Evolutionary conservation across 2,113 vertebrate species (phyloP), one percentile per base, ranked within the genome.

Genomic region (Marmota monax): DNA sequence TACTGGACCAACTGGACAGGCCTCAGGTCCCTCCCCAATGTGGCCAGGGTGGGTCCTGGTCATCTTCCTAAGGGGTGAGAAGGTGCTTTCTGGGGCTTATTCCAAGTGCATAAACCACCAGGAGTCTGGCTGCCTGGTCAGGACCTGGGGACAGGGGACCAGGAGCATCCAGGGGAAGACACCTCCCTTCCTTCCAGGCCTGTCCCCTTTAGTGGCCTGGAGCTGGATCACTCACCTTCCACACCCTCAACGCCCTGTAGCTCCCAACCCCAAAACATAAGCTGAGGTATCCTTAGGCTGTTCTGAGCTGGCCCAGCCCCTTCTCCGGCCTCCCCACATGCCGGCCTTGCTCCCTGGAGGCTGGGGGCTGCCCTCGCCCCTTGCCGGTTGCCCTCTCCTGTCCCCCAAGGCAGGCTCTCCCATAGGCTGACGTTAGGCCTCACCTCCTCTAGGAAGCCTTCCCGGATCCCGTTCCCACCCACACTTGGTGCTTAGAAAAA

Each of bases 401-500:
- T 79, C 63, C 13, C 5, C 32, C 25, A 8, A n/a, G 3, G 0
- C 25, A 56, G 70, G 29, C 37, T 83, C 17, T 76, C 45, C n/a
- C 42, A 7, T 67, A 34, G 56, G 29, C 80, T 87, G 4, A 9
- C 29, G 37, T 53, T 29, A 37, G 58, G 14, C 11, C 20, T 18
- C 61, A 39, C 17, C n/a, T 58, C 65, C 22, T 72, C 83, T 34
- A 20, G 39, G 27, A 82, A 78, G 69, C 61, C 23, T 76, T 61
- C 56, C 37, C 2, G 17, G 82, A 77, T 42, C 83, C 27, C 34
- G 27, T 18, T 82, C 37, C n/a, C 23, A 42, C 27, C 56, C 14
- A 86, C 29, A 69, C 2, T n/a, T 92, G 42, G 37, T 72, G 34
- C 69, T 83, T 63, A 95, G 45, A 67, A 88, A 82, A 95, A 86